Percentiles rank a stretch among this genome's conserved stretches.
Conservation (phyloP, 1,140 invertebrate species). For the Macrosteles quadrilineatus region DNA sequence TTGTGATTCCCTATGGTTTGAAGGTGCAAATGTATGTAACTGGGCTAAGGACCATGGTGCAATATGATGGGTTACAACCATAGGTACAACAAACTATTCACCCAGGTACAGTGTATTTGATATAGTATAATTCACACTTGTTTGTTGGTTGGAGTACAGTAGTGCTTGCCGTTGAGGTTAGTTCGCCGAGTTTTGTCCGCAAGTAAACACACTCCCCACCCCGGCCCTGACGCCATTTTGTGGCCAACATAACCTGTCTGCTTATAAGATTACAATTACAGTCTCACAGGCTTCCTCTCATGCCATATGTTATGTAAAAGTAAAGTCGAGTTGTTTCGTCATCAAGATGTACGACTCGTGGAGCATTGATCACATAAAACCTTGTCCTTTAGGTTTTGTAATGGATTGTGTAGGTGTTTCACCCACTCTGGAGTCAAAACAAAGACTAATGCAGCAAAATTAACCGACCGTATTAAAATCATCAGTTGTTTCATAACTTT, state of each 20-base stretch:
- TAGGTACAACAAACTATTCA: slow-evolving; percentile 87
- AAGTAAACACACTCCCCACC: slow-evolving; percentile 6
- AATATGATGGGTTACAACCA: slow-evolving; percentile 77
- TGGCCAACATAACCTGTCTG: slow-evolving; percentile 7
- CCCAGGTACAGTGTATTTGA: slow-evolving; percentile 71
- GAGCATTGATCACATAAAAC: neutral
- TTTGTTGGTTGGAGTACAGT: too few species aligned
- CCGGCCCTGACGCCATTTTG: neutral
- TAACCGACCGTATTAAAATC: too few species aligned
- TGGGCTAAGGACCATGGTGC: slow-evolving; percentile 38
- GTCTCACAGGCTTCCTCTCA: neutral
- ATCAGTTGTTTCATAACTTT: too few species aligned
- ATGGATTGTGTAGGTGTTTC: neutral
- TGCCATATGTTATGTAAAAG: neutral
- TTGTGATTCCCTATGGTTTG: neutral
- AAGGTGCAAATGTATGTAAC: slow-evolving; percentile 22
- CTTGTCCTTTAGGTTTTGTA: neutral
- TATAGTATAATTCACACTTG: too few species aligned
- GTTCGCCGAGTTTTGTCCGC: neutral
- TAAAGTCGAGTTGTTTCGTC: too few species aligned
- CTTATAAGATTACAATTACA: slow-evolving; percentile 10
- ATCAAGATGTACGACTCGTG: neutral
- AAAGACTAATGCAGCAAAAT: neutral
- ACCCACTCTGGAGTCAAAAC: neutral
- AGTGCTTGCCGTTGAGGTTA: neutral